Evolutionary conservation across 2,113 vertebrate genomes (phyloP).

Genomic region (Epinephelus moara): DNA sequence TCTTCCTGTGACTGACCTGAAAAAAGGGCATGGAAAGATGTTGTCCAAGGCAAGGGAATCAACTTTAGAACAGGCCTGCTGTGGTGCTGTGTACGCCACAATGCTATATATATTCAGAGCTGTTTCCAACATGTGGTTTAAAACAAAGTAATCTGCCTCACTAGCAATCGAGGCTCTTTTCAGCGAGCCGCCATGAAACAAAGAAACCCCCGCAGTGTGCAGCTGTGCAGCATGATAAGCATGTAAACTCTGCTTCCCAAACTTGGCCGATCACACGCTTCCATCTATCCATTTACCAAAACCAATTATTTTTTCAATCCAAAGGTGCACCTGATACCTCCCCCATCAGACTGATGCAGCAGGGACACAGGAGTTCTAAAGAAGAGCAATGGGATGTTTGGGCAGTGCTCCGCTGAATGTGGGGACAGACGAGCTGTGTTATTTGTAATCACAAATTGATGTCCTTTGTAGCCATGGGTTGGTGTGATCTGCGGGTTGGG

Average conservation of each 20-base stretch:
- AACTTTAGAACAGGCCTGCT: conserved; percentile 12
- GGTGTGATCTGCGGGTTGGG: conserved; percentile 55
- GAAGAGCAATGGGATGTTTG: conserved; percentile 40
- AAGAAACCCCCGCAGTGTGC: conserved; percentile 61
- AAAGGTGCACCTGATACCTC: conserved; percentile 67
- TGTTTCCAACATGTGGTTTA: conserved; percentile 32
- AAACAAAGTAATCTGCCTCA: conserved; percentile 47
- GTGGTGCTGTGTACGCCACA: conserved; percentile 10
- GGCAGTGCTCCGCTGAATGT: conserved; percentile 47
- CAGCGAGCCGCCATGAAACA: conserved; percentile 58
- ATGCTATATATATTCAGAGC: conserved; percentile 14
- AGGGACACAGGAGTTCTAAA: conserved; percentile 41
- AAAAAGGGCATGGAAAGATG: conserved; percentile 6
- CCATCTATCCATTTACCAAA: conserved; percentile 69
- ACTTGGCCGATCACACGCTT: conserved; percentile 64
- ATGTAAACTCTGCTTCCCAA: conserved; percentile 55
- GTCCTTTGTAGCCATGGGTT: conserved; percentile 60
- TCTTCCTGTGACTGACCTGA: background rate
- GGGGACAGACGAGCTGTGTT: conserved; percentile 43
- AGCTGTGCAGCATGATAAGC: conserved; percentile 70
- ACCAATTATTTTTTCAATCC: conserved; percentile 78
- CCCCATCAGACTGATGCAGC: conserved; percentile 45
- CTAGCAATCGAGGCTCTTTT: conserved; percentile 53
- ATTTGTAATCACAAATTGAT: conserved; percentile 71
- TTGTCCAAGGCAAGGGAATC: background rate